Conservation (phyloP, 1,140 invertebrate species). For the Lanistes nyassanus region DNA sequence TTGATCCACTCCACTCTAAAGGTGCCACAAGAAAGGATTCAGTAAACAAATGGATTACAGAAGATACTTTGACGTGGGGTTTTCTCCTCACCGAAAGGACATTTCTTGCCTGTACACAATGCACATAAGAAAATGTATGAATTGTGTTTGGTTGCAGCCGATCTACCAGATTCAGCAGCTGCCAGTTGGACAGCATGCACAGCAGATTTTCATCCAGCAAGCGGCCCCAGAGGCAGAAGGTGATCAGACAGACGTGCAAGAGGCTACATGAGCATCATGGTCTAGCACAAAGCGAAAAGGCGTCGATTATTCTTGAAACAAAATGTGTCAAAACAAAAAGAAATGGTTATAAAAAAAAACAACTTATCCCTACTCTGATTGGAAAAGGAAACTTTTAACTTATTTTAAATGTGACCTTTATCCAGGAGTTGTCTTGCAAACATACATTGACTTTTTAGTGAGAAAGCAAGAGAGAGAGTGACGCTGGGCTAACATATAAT, state of each 20-base stretch:
- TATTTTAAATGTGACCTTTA: too few relatives aligned
- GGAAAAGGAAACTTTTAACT: not conserved
- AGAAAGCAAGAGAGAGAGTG: too few relatives aligned
- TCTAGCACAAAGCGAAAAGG: not conserved
- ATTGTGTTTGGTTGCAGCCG: constrained; percentile 36
- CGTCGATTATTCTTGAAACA: not conserved
- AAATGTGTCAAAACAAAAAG: not conserved
- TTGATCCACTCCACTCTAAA: too few relatives aligned
- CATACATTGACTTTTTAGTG: too few relatives aligned
- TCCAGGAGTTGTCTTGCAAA: too few relatives aligned
- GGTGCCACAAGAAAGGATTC: too few relatives aligned
- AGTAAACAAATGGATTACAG: too few relatives aligned
- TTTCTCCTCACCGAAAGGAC: not conserved
- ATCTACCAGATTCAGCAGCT: constrained; percentile 56
- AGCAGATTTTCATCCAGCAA: constrained; percentile 55
- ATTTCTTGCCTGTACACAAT: not conserved
- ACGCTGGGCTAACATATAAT: too few relatives aligned
- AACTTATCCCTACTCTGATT: not conserved
- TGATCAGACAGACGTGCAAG: constrained; percentile 30
- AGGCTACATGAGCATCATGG: constrained; percentile 4
- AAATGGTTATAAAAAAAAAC: too few relatives aligned
- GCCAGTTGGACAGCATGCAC: constrained; percentile 38
- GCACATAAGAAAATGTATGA: not conserved
- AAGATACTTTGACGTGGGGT: too few relatives aligned
- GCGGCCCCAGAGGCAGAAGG: constrained; percentile 40